phyloP scores from a whole-genome alignment of 2,797 vertebrate species.

The Micropoecilia bifurca region DNA sequence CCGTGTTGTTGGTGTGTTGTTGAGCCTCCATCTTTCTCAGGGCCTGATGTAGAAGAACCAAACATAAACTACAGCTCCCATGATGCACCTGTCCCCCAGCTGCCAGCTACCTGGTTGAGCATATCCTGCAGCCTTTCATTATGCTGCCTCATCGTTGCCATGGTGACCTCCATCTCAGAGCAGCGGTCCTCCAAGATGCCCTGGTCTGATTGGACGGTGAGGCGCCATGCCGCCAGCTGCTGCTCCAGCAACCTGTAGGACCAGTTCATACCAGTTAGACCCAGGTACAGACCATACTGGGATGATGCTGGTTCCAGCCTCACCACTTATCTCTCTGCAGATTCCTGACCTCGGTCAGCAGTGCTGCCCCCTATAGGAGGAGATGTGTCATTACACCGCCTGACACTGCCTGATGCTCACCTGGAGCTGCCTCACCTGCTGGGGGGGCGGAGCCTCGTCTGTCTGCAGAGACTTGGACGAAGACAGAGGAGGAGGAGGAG shows the following conservation, averaged over 20 bases:
- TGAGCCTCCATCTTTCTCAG: conserved; percentile 54
- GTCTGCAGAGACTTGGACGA: conserved; percentile 70
- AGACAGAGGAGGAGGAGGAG: not conserved
- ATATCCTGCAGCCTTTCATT: conserved; percentile 77
- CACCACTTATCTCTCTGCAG: conserved; percentile 82
- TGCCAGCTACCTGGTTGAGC: conserved; percentile 69
- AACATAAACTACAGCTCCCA: not conserved
- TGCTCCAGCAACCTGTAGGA: conserved; percentile 82
- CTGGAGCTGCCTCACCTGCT: conserved; percentile 58
- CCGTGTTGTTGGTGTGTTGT: not conserved
- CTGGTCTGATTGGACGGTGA: conserved; percentile 80
- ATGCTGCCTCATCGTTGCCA: conserved; percentile 78
- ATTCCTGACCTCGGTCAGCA: conserved; percentile 73
- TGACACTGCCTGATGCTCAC: not conserved
- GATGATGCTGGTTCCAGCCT: conserved; percentile 7
- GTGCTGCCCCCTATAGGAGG: conserved; percentile 25
- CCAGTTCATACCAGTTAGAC: conserved; percentile 1
- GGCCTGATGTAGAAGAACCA: conserved; percentile 31
- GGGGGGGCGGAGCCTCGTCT: conserved; percentile 30
- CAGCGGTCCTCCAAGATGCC: conserved; percentile 82
- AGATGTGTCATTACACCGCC: not conserved
- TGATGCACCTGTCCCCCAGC: not conserved
- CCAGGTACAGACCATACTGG: not conserved
- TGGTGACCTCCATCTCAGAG: conserved; percentile 81
- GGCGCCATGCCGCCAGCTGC: conserved; percentile 80